Evolutionary conservation across 2,888 invertebrate species (phyloP), one percentile per base, ranked within the genome.

Genomic region (Eupithecia inturbata): DNA sequence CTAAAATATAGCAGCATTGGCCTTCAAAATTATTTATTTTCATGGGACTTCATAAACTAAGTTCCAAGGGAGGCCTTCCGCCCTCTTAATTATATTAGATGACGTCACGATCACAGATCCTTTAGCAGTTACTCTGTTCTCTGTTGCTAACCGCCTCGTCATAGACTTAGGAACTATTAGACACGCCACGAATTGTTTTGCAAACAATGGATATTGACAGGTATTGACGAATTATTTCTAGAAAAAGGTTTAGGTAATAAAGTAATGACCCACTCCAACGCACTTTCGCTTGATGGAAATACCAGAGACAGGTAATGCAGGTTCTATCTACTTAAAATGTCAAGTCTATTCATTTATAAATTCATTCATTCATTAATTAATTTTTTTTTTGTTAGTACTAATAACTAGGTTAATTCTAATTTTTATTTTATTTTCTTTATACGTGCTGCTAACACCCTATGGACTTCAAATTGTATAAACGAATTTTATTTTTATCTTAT

Each of bases 51-150:
- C 60, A 67, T 67, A 71, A 69, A 66, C n/a, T 33, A 36, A 36
- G 31, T 62, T 36, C 33, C 36, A 33, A 36, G 33, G 64, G 64
- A 36, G 39, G 36, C 33, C 66, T 73, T 68, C 76, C 70, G 64
- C 71, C 71, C 67, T 62, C 57, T 64, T 74, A 72, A 72, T 72
- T 62, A 67, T 72, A 72, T 72, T 72, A 72, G 22, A 49, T 70
- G 72, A 71, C 72, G 69, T 74, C 77, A 74, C 70, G 5, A 36
- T 3, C 74, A 74, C 63, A 75, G 75, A 67, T 64, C 41, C 45
- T 31, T 39, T 22, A 70, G 68, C 31, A 69, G 57, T 53, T 70
- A 45, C 64, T 68, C 53, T 72, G 75, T 75, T 75, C 64, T 68
- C 53, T 72, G 75, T 75, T 75, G 70, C 75, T 75, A 75, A 62